Evolutionary conservation across 1,140 invertebrate species (phyloP).

Genomic region (Mylabris phalerata): DNA sequence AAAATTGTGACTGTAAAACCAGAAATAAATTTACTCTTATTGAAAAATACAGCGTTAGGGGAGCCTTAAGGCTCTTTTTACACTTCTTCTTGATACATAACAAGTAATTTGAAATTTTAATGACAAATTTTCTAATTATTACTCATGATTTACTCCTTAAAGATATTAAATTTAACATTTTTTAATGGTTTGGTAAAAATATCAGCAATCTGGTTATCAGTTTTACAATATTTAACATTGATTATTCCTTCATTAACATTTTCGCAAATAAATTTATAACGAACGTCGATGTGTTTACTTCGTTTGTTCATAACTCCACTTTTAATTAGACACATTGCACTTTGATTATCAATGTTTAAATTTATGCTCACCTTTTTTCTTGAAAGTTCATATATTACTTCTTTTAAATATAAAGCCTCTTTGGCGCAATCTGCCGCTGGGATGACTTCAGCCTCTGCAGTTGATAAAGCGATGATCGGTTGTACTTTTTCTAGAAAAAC

Average conservation of each 20-base stretch:
- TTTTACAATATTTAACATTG: no score
- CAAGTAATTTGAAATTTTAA: no score
- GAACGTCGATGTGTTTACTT: not conserved
- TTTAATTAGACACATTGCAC: not conserved
- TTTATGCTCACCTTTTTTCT: no score
- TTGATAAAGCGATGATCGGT: not conserved
- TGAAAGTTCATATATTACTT: not conserved
- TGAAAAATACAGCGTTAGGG: no score
- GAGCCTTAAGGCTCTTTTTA: no score
- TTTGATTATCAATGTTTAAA: not conserved
- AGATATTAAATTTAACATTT: not conserved
- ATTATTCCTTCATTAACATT: not conserved
- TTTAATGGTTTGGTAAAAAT: not conserved
- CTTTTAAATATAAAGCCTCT: not conserved
- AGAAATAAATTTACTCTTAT: no score
- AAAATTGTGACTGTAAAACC: no score
- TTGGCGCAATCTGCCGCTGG: not conserved
- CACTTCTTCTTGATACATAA: no score
- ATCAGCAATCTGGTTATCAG: not conserved
- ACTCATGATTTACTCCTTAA: not conserved
- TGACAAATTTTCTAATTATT: no score
- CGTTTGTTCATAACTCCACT: not conserved
- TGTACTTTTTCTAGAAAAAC: not conserved
- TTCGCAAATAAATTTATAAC: not conserved
- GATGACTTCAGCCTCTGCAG: not conserved